Percentiles rank a stretch among this genome's conserved stretches.
Evolutionary conservation across 2,113 vertebrate species (phyloP).

Genomic region (Agelaius tricolor): DNA sequence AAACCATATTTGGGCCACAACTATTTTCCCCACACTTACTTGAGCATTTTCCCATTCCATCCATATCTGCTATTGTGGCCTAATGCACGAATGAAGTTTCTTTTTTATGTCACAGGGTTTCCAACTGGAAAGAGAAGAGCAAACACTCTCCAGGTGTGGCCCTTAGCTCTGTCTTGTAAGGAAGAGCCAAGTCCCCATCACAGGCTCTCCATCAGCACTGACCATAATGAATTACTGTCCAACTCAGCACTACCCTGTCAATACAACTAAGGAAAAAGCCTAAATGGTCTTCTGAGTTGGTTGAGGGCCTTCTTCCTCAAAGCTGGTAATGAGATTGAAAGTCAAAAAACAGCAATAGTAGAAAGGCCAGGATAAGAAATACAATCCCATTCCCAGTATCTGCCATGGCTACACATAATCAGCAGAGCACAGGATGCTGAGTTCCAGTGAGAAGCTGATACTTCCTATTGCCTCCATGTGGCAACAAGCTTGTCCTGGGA

Average conservation of each 20-base stretch:
- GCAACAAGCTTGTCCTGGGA: background rate
- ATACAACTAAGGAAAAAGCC: background rate
- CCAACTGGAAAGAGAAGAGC: background rate
- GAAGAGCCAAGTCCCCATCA: background rate
- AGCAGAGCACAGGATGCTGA: background rate
- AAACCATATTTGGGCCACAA: background rate
- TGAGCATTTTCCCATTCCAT: background rate
- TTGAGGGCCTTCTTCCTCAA: background rate
- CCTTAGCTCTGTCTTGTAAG: background rate
- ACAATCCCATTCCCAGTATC: background rate
- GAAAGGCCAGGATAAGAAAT: background rate
- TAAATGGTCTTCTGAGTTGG: background rate
- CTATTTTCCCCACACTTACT: background rate
- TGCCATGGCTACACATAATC: background rate
- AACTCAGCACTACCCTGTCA: background rate
- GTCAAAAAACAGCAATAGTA: background rate
- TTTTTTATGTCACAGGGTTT: background rate
- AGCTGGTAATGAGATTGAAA: background rate
- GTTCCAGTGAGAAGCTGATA: background rate
- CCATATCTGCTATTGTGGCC: background rate
- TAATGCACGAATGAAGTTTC: background rate
- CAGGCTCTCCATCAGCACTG: background rate
- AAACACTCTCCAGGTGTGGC: background rate
- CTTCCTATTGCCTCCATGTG: background rate
- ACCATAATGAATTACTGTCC: fast-evolving